phyloP scores from a whole-genome alignment of 2,888 invertebrate genomes.

The Caenorhabditis sp. region DNA sequence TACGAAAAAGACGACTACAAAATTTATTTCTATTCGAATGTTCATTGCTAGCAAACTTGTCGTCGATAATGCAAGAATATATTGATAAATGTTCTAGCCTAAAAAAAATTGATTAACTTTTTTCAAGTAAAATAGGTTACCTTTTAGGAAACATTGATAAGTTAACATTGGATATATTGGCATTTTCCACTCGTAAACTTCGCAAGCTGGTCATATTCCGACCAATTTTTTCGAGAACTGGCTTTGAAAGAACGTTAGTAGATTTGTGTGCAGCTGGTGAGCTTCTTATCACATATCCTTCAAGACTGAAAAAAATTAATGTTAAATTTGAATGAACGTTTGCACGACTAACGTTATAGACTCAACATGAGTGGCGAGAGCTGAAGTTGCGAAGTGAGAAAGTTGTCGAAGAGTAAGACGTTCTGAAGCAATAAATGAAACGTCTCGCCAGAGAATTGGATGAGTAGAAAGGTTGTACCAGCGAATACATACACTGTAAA shows the following conservation, averaged over 20 bases:
- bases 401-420: neutral
- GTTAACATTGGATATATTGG: neutral
- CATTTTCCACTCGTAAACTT: slow-evolving; percentile 1
- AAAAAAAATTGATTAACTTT: neutral
- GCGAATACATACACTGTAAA: neutral
- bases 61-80: neutral
- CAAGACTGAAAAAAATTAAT: neutral
- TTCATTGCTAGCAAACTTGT: neutral
- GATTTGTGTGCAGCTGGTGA: neutral
- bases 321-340: neutral
- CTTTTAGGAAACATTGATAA: neutral
- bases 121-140: neutral
- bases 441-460: neutral
- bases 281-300: neutral
- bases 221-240: neutral
- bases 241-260: neutral
- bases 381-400: neutral
- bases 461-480: neutral
- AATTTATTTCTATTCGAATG: neutral
- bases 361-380: neutral
- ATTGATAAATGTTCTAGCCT: neutral
- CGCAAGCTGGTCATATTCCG: neutral
- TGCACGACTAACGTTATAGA: neutral
- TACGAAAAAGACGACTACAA: neutral
- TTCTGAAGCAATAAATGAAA: neutral